Evolutionary conservation across 2,113 vertebrate genomes (phyloP), one percentile per base, ranked within the genome.

Genomic region (Scortum barcoo): DNA sequence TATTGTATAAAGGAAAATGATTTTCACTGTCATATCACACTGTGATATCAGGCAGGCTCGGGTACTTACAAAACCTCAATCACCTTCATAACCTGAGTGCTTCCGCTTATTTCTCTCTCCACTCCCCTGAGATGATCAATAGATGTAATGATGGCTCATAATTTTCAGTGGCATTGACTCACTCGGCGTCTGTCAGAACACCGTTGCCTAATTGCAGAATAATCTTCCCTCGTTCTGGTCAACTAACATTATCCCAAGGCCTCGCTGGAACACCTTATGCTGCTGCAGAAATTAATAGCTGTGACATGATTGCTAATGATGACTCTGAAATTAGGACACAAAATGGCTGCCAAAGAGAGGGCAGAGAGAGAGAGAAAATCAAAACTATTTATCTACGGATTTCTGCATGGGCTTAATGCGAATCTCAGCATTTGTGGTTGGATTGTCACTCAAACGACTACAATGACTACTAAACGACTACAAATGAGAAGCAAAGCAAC

Each of bases 61-160:
- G 42, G 36, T 33, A 38, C 28, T 38, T 70, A 14, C 5, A 80
- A 58, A 54, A 56, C 77, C n/a, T 58, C 53, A 63, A 10, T 57
- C 22, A 28, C 42, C 20, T n/a, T 81, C 69, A 65, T 30, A 66
- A 38, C 58, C 53, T 24, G 26, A 82, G 33, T 38, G 48, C 74
- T 71, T 67, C 16, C 10, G 4, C 70, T 19, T 42, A 14, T 76
- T 46, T 60, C 54, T n/a, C 53, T 38, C 33, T 24, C 57, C 24
- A 3, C 60, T 65, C 66, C 46, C 13, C 16, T 66, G 42, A 46
- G 72, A 78, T 36, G 46, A 72, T 67, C 70, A 50, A 73, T 69
- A 63, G 20, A 83, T 72, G 53, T 36, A 85, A 84, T 80, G 73
- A 66, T 46, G 63, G 17, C 36, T 65, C 60, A 76, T 81, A 5